Evolutionary conservation across 92 coral and sea anemone species (phyloP).

Genomic region (Zoanthus solanderi): DNA sequence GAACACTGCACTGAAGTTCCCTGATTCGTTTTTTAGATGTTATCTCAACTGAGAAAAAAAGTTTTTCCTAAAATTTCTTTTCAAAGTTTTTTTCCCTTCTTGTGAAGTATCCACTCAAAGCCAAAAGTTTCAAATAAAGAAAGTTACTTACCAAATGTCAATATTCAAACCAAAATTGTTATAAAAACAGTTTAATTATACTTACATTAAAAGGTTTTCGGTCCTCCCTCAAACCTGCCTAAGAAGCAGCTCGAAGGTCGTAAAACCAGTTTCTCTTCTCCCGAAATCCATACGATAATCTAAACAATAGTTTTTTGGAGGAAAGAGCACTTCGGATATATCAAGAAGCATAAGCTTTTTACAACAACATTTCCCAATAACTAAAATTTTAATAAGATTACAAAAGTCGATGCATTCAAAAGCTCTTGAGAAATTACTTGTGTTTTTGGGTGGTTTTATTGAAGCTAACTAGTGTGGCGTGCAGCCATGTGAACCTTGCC

Average conservation of each 20-base stretch:
- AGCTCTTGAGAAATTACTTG: slow-evolving; percentile 15
- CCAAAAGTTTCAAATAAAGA: not conserved
- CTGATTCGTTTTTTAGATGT: no score
- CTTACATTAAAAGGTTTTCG: slow-evolving; percentile 17
- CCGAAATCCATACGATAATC: not conserved
- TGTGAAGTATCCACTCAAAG: no score
- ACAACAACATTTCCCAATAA: not conserved
- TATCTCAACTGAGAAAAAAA: not conserved
- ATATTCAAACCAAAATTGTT: not conserved
- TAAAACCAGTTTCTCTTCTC: not conserved
- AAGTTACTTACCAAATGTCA: not conserved
- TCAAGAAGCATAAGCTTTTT: not conserved
- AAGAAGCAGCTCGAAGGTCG: not conserved
- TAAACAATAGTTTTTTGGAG: not conserved
- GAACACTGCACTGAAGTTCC: no score
- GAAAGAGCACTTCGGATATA: not conserved
- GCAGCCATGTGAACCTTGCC: slow-evolving; percentile 6
- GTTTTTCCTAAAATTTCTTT: not conserved
- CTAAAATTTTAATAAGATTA: slow-evolving; percentile 42
- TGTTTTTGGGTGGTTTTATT: slow-evolving; percentile 42
- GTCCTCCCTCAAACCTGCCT: not conserved
- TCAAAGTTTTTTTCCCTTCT: not conserved
- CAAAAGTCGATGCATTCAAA: slow-evolving; percentile 17
- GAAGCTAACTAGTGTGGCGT: slow-evolving; percentile 28
- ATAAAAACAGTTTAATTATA: not conserved